Conservation (phyloP, 2,888 invertebrate genomes). For the Leptopilina syphax region DNA sequence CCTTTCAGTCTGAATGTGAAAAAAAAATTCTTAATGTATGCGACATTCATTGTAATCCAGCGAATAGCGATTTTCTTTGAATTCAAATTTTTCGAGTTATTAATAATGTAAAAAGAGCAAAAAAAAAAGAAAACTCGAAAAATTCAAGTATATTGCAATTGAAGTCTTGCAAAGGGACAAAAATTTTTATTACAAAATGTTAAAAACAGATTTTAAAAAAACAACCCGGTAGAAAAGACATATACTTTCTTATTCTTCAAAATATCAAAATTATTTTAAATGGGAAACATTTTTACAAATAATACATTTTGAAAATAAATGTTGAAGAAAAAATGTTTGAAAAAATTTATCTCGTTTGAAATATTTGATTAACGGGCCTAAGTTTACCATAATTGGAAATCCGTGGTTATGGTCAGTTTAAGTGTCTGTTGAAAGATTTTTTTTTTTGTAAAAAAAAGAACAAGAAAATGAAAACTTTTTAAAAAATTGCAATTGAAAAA, state of each 20-base stretch:
- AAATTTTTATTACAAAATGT: not conserved
- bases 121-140: not conserved
- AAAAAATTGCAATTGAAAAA: not conserved
- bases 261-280: conserved; percentile 7
- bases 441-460: not conserved
- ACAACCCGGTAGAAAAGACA: conserved; percentile 8
- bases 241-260: conserved; percentile 15
- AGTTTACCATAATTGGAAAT: conserved; percentile 17
- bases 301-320: not conserved
- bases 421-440: not conserved
- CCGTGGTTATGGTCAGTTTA: not conserved
- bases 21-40: conserved; percentile 10
- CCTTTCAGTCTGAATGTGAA: conserved; percentile 20
- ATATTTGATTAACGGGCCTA: conserved; percentile 20
- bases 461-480: not conserved
- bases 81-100: conserved; percentile 3
- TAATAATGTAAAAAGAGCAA: not conserved
- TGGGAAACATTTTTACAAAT: not conserved
- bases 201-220: too few species aligned
- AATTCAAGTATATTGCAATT: not conserved
- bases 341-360: not conserved
- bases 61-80: conserved; percentile 8
- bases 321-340: too few species aligned
- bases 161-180: conserved; percentile 15
- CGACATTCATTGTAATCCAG: conserved; percentile 15